Percentiles rank a stretch among this genome's conserved stretches.
Evolutionary conservation across 2,113 vertebrate genomes (phyloP).

Genomic region (Hirundichthys speculiger): DNA sequence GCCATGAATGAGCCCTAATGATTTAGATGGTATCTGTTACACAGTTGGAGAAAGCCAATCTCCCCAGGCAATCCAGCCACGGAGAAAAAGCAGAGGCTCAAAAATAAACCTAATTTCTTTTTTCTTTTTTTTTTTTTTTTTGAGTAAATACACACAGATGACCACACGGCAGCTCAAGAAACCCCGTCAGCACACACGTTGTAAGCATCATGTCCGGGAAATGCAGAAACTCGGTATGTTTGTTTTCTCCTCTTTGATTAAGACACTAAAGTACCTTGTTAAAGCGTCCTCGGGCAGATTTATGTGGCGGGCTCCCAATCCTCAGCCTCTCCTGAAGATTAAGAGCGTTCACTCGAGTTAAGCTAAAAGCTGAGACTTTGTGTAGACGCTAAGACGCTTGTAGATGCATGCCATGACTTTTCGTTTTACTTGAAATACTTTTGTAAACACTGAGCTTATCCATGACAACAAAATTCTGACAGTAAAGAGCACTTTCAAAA

Average conservation of each 20-base stretch:
- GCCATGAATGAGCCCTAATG: conserved; percentile 90
- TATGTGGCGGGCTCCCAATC: too few relatives aligned
- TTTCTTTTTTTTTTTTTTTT: too few relatives aligned
- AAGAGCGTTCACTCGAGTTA: conserved; percentile 84
- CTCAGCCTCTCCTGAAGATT: too few relatives aligned
- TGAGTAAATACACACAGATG: conserved; percentile 76
- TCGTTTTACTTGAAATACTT: conserved; percentile 84
- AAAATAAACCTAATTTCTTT: conserved; percentile 75
- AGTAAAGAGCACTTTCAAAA: conserved; percentile 76
- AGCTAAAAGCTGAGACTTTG: conserved; percentile 77
- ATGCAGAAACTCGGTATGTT: conserved; percentile 53
- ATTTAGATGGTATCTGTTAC: conserved; percentile 98
- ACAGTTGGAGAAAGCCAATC: conserved; percentile 84
- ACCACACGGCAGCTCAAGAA: conserved; percentile 41
- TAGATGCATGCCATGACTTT: conserved; percentile 85
- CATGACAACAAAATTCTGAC: conserved; percentile 84
- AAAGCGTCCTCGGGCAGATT: too few relatives aligned
- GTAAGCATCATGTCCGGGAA: conserved; percentile 43
- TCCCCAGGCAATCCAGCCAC: conserved; percentile 70
- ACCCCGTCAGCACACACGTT: conserved; percentile 1
- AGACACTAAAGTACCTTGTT: too few relatives aligned
- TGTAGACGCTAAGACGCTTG: too few relatives aligned
- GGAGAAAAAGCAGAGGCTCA: conserved; percentile 66
- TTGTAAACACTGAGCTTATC: conserved; percentile 88
- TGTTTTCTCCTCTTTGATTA: conserved; percentile 57